Conservation (phyloP, 1,140 invertebrate species). For the Drosophila nigrodunni region DNA sequence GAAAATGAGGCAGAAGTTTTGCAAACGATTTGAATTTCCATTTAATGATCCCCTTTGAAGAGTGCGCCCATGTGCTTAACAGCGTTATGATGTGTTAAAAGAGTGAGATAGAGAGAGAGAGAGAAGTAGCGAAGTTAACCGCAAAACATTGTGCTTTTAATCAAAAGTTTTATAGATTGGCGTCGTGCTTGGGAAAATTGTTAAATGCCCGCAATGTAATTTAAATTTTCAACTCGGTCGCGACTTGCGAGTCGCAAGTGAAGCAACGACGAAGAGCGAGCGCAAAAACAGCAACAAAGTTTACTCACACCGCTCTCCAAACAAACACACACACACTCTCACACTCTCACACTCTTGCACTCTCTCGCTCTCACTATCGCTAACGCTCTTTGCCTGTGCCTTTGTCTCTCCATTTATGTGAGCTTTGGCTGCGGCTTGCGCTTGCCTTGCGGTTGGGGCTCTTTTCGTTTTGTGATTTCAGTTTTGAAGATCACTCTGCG, state of each 20-base stretch:
- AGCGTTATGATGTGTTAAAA: background rate
- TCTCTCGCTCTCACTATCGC: background rate
- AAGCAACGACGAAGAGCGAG: background rate
- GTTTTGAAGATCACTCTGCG: slow-evolving; percentile 75
- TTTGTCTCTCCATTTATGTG: slow-evolving; percentile 32
- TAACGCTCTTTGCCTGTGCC: slow-evolving; percentile 9
- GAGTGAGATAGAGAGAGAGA: background rate
- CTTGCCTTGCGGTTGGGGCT: slow-evolving; percentile 31
- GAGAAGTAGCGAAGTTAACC: slow-evolving; percentile 48
- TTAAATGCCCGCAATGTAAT: slow-evolving; percentile 69
- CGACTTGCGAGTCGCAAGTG: background rate
- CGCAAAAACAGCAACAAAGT: slow-evolving; percentile 2
- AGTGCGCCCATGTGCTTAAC: background rate
- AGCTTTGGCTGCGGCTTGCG: slow-evolving; percentile 57
- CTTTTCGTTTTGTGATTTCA: slow-evolving; percentile 59
- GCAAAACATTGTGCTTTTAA: slow-evolving; percentile 67
- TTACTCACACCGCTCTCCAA: slow-evolving; percentile 2
- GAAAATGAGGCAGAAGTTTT: background rate
- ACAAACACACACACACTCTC: slow-evolving; percentile 3
- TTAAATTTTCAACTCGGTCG: slow-evolving; percentile 53
- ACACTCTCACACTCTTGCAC: no score
- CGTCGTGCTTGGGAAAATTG: slow-evolving; percentile 70
- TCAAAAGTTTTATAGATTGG: slow-evolving; percentile 79
- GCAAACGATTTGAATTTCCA: background rate
- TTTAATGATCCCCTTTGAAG: background rate